Conservation (phyloP, 2,113 vertebrate genomes). For the Psittacara wagleri region DNA sequence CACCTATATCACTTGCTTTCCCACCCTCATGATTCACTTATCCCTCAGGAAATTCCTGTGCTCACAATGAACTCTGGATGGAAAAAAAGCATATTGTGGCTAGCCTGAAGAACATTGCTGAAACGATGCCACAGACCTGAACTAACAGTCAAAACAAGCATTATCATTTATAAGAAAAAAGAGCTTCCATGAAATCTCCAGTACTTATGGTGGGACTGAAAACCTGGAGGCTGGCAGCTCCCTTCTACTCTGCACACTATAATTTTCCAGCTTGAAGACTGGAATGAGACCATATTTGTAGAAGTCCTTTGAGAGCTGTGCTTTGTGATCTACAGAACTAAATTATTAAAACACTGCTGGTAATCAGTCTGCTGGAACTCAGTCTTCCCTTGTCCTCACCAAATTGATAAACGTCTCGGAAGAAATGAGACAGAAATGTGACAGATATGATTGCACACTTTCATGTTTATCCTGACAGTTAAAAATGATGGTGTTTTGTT, state of each 20-base stretch:
- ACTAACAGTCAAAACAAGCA: neutral
- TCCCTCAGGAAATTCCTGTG: neutral
- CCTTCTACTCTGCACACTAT: neutral
- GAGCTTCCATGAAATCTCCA: neutral
- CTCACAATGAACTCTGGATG: neutral
- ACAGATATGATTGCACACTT: neutral
- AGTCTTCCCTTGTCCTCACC: neutral
- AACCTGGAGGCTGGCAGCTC: neutral
- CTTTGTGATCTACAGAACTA: neutral
- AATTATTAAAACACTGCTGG: constrained; percentile 16
- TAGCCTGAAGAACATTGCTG: neutral
- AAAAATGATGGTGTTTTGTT: neutral
- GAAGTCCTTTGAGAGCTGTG: neutral
- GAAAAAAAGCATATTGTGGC: neutral
- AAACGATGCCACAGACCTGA: neutral
- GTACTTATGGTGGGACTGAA: neutral
- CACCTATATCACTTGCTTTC: neutral
- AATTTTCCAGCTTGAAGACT: neutral
- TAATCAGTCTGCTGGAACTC: neutral
- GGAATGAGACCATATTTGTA: neutral
- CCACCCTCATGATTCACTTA: neutral
- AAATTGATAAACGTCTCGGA: neutral
- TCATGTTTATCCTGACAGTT: constrained; percentile 8
- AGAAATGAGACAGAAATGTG: neutral
- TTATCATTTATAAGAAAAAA: neutral